phyloP scores from a whole-genome alignment of 2,113 vertebrate species.

The Anguilla rostrata region DNA sequence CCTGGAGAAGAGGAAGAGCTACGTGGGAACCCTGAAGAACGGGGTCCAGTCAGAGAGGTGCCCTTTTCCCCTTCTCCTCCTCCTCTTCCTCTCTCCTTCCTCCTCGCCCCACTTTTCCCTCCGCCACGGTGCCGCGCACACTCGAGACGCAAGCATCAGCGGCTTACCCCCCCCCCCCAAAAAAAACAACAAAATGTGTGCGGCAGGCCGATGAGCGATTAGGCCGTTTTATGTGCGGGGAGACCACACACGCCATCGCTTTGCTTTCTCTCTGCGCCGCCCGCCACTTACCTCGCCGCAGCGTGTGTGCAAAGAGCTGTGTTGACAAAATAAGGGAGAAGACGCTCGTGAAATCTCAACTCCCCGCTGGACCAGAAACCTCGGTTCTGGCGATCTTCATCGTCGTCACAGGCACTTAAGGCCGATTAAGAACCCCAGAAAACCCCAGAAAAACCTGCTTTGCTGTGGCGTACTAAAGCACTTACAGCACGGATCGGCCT shows the following conservation, averaged over 20 bases:
- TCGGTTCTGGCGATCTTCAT: not conserved
- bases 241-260: slow-evolving; percentile 70
- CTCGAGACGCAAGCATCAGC: not conserved
- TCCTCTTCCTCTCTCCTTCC: slow-evolving; percentile 27
- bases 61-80: not conserved
- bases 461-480: not conserved
- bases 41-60: slow-evolving; percentile 94
- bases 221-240: slow-evolving; percentile 44
- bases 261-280: slow-evolving; percentile 55
- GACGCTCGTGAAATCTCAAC: not conserved
- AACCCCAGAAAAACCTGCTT: not conserved
- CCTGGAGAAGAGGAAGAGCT: slow-evolving; percentile 85
- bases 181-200: not conserved
- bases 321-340: not conserved
- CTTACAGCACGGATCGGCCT: not conserved
- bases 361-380: not conserved
- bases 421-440: not conserved
- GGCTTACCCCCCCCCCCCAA: not conserved
- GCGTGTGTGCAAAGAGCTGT: not conserved
- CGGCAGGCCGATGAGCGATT: not conserved
- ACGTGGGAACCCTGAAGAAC: slow-evolving; percentile 81
- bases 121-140: not conserved
- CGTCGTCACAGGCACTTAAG: not conserved
- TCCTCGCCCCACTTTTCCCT: slow-evolving; percentile 3
- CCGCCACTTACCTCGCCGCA: slow-evolving; percentile 34